Evolutionary conservation across 1,140 invertebrate species (phyloP), one percentile per base, ranked within the genome.

Genomic region (Drosophila miranda): DNA sequence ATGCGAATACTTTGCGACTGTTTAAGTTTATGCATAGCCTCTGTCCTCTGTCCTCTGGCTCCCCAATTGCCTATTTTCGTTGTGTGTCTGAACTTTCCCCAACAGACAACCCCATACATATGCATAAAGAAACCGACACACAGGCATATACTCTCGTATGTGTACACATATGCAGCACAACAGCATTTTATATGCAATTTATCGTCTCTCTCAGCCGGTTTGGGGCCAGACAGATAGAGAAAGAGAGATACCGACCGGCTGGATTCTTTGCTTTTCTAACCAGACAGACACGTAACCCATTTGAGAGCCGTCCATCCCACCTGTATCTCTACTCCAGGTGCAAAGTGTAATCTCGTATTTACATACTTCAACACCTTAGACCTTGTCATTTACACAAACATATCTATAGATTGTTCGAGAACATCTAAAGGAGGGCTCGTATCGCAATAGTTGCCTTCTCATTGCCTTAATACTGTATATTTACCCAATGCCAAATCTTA

Each of bases 51-150:
- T 48, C 14, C n/a, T 41, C 48, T 46, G 51, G 26, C 50, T 55
- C 38, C 62, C 56, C 45, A 16, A 5, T 44, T 30, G 69, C 75
- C 63, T 51, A 45, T 59, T 78, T 58, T 73, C 60, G 13, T 8
- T 49, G 70, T 59, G 42, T 48, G 57, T 43, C 67, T 78, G 74
- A 86, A 87, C 81, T 86, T 86, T 86, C 81, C 63, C 81, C 81
- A 67, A 44, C 44, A 51, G 51, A 56, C 63, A 43, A 19, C 42
- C 49, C 30, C 44, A 66, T 11, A 54, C 51, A 61, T 42, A 52
- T 16, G 53, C 45, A 54, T 28, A 28, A 7, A 13, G 34, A 13
- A 13, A 9, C 13, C 16, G 14, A 54, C 19, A 50, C 45, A 34
- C 21, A 62, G 19, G 30, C 28, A 44, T 43, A 21, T 21, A 44